Base-by-base conservation (phyloP, 2,888 invertebrate species). In the Flabesymbios commensalis region DNA sequence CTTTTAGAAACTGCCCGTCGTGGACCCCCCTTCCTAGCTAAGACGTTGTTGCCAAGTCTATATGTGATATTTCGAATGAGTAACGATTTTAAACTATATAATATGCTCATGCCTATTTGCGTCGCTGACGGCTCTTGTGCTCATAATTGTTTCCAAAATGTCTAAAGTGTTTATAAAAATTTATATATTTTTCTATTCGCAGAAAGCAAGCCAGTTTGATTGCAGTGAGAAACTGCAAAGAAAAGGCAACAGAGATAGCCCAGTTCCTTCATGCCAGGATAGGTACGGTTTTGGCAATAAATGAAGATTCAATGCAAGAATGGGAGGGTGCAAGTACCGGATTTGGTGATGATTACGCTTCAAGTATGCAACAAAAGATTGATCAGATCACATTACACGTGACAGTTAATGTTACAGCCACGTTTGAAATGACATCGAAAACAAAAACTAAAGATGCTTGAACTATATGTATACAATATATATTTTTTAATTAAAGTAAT, bases 201-300 rank as follows among this genome's bases (percentile, higher is more conserved):
- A 78, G 78, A 67, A 75, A 75, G 59, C 77, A 79, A 63, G 74
- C 76, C 17, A 74, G 76, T 61, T 57, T 79, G 28, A 56, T 75
- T 17, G 78, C 78, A 10, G 74, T 78, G 29, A 75, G 75, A 57
- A 79, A 79, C 69, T 76, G 77, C 2, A 76, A 77, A 59, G 71
- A 74, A 57, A 79, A 79, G 63, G 79, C 79, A 17, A 68, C 74
- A 39, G 78, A 79, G 64, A 77, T 79, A 72, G 77, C 78, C 3
- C 64, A 64, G 39, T 74, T 76, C 68, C 72, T 79, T 2, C 74
- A 75, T 47, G 73, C 75, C 24, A 64, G 70, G 31, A 72, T 79
- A 28, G 79, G 78, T 14, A 65, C 68, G 26, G 72, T 77, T 29
- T 60, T 77, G 17, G 64, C 64, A 57, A 73, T 79, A 4, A 67